A percentile compares a stretch with the other conserved stretches of the same genome.
These are phyloP conservation scores for Lerema accius DNA, from an alignment of 1,140 invertebrate species.

Conservation along the genomic window DNA sequence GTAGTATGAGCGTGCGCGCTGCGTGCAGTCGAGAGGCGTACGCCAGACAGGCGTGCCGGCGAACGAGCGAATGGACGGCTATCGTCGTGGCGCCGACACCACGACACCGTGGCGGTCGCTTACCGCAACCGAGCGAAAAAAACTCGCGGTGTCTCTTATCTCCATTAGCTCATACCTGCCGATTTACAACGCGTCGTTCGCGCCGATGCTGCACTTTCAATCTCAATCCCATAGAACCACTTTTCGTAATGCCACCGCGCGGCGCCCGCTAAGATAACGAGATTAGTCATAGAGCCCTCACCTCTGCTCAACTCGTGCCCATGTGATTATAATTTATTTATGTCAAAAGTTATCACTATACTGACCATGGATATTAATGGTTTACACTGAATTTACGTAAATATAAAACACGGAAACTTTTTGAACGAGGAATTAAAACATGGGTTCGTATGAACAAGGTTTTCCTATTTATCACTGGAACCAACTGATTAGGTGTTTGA, in stretches of 20 bases:
- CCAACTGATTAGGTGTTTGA: too few relatives aligned
- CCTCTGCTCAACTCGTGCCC: background rate
- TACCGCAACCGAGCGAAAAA: slow-evolving; percentile 68
- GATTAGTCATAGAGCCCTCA: too few relatives aligned
- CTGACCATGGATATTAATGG: too few relatives aligned
- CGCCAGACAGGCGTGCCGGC: slow-evolving; percentile 69
- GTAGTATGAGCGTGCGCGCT: slow-evolving; percentile 40
- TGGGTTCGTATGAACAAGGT: background rate
- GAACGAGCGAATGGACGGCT: slow-evolving; percentile 70
- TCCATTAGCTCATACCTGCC: slow-evolving; percentile 53
- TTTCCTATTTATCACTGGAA: background rate
- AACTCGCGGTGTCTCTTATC: slow-evolving; percentile 63
- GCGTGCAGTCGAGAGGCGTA: slow-evolving; percentile 40
- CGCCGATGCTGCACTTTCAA: slow-evolving; percentile 33
- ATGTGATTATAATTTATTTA: background rate
- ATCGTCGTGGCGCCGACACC: slow-evolving; percentile 54
- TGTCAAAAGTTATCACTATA: too few relatives aligned
- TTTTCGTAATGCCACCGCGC: too few relatives aligned
- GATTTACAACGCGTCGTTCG: slow-evolving; percentile 40
- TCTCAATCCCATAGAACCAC: background rate
- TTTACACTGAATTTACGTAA: too few relatives aligned
- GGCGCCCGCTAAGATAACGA: background rate
- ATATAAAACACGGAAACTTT: background rate
- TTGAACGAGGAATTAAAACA: background rate
- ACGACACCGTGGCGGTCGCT: slow-evolving; percentile 55